A percentile compares a stretch with the other conserved stretches of the same genome.
Evolutionary conservation across 2,113 vertebrate species (phyloP).

Genomic region (Muntiacus muntjak): DNA sequence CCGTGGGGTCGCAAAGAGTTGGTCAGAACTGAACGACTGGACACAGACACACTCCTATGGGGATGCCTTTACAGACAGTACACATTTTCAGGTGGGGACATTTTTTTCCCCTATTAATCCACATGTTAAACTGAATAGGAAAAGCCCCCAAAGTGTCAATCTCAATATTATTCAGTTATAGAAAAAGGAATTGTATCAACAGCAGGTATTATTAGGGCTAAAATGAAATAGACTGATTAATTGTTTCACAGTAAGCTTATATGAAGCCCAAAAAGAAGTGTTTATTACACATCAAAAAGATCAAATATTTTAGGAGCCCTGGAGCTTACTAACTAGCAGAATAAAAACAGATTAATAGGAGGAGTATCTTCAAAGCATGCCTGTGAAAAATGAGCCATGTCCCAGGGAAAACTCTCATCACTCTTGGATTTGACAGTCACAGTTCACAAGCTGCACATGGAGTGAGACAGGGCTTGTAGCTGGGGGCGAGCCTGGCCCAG

Average conservation of each 20-base stretch:
- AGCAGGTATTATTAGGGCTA: neutral
- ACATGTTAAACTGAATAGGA: neutral
- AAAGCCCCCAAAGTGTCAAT: neutral
- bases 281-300: neutral
- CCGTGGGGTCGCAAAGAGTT: neutral
- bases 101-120: neutral
- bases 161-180: neutral
- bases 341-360: neutral
- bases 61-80: neutral
- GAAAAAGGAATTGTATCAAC: neutral
- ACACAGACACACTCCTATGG: neutral
- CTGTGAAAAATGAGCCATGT: neutral
- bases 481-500: too few species aligned
- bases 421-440: neutral
- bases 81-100: neutral
- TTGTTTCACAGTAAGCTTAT: neutral
- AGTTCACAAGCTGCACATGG: fast-evolving
- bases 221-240: neutral
- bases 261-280: neutral
- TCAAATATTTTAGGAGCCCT: neutral
- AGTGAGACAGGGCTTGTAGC: neutral
- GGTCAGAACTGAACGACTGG: neutral
- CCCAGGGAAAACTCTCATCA: neutral
- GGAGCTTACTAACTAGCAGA: neutral
- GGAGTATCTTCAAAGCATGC: neutral